A percentile compares a stretch with the other conserved stretches of the same genome.
Conservation (phyloP, 2,797 vertebrate genomes). For the Sparidentex hasta region DNA sequence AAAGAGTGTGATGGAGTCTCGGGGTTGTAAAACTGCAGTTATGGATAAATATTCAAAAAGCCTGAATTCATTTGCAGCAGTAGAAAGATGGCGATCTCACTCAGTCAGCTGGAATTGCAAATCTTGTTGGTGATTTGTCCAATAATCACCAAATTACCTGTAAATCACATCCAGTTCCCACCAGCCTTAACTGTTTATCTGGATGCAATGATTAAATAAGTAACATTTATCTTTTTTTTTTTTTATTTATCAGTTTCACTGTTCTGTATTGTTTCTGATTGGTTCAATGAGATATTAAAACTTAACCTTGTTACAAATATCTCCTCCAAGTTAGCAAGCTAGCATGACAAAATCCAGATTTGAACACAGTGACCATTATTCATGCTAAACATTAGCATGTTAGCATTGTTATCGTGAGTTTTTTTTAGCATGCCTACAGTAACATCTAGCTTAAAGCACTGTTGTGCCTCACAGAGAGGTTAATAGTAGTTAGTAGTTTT, state of each 20-base stretch:
- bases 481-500: too few relatives aligned
- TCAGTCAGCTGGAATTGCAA: neutral
- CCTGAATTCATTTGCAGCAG: neutral
- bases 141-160: neutral
- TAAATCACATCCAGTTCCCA: neutral
- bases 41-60: neutral
- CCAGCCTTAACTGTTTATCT: neutral
- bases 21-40: neutral
- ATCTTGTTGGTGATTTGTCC: neutral
- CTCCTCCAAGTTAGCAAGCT: neutral
- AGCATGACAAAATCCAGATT: neutral
- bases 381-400: neutral
- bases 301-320: too few relatives aligned
- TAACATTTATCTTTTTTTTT: too few relatives aligned
- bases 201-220: too few relatives aligned
- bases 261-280: too few relatives aligned
- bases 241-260: too few relatives aligned
- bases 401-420: neutral
- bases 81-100: too few relatives aligned
- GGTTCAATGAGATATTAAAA: too few relatives aligned
- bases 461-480: neutral
- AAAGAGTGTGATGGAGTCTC: neutral
- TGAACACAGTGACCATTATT: neutral
- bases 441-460: neutral
- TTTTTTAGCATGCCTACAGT: neutral